Evolutionary conservation across 1,140 invertebrate genomes (phyloP), one percentile per base, ranked within the genome.

Genomic region (Sycobia sp.): DNA sequence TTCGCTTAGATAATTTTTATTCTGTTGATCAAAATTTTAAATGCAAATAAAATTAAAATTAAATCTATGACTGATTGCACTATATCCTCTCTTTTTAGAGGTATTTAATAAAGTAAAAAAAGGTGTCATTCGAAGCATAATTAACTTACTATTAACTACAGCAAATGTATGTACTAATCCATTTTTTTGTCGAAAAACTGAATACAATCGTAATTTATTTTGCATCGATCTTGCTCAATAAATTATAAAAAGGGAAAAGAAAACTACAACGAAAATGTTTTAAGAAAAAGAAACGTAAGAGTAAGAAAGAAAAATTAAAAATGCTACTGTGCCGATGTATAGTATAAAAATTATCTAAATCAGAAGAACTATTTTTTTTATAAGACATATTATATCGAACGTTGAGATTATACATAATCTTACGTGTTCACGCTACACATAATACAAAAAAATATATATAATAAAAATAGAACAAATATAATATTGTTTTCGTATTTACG

Each of bases 181-280:
- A 46, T 63, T 39, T 62, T 54, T 44, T 16, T n/a, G n/a, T 16
- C 55, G 11, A 22, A 66, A 53, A 63, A 58, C 29, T 29, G 41
- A 56, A 64, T 53, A 73, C 69, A 66, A 75, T 74, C 76, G 71
- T 76, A 69, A 77, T 77, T 76, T 74, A 73, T 72, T 76, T 76
- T 76, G 68, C 71, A 76, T 77, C 74, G 67, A 74, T 71, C 65
- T 72, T 71, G 68, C 56, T 67, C n/a, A n/a, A 56, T 59, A 56
- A 64, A 44, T 39, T 41, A 46, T 65, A 47, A 62, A 62, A 71
- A 41, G 60, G 39, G 54, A 66, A 49, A 65, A 59, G 56, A 47
- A 69, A 58, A 56, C 32, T 61, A 38, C 61, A 56, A 60, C 62
- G 51, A 68, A 23, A 1, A 20, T 18, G n/a, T 5, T 22, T 23